Base-by-base conservation (phyloP, 2,113 vertebrate genomes). In the Coptodon bakossiorum region DNA sequence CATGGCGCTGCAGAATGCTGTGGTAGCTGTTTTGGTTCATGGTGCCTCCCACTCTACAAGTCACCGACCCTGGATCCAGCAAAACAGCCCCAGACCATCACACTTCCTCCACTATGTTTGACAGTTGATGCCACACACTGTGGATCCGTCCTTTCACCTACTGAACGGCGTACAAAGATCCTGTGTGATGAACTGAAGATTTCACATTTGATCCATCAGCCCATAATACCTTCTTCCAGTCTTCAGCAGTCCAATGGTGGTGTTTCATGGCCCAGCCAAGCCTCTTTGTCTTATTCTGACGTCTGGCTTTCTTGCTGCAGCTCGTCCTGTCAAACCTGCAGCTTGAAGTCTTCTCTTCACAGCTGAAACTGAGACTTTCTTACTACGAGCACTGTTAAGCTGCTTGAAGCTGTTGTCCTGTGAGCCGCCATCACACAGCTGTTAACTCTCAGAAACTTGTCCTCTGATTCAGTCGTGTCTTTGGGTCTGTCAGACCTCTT, bases 211-310 rank as follows among this genome's bases (percentile, higher is more conserved):
- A 52, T 52, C 7, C 17, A 52, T n/a, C 50, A 0, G 50, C n/a
- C 50, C 50, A 6, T 53, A 52, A 52, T 0, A 52, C 50, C 19
- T 52, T 52, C 50, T 52, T 52, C 50, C 50, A 52, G 50, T 52
- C 50, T 52, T n/a, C 50, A 52, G 50, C 19, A 52, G 50, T n/a
- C 19, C 50, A 53, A 5, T 54, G n/a, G 6, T 6, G 5, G 52
- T 48, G 52, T 54, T 53, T 3, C 19, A 6, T 53, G 50, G 50
- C 0, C 0, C 5, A n/a, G 19, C 3, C 19, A 2, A 10, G 50
- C n/a, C 52, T 53, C 5, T 53, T 53, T 53, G 19, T 11, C 52
- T 52, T 52, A n/a, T n/a, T n/a, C n/a, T n/a, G n/a, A n/a, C n/a
- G 8, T 1, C 17, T 53, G 50, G 5, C 19, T 9, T n/a, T 52